Conservation (phyloP, 2,797 vertebrate species). For the Alauda arvensis region DNA sequence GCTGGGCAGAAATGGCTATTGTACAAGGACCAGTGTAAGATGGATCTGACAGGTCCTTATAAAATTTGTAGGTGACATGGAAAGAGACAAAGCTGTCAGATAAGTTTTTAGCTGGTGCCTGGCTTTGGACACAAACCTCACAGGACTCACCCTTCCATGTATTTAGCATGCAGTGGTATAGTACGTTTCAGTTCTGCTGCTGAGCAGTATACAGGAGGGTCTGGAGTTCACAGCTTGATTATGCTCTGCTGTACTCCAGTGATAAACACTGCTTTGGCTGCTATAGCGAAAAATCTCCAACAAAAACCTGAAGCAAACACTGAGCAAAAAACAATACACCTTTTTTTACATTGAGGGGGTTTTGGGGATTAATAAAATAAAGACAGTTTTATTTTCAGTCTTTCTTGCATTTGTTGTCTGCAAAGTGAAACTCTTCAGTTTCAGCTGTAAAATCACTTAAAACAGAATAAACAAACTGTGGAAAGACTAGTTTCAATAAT, state of each 20-base stretch:
- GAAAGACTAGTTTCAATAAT: background rate
- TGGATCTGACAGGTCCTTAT: background rate
- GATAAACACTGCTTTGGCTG: background rate
- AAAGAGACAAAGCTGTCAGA: background rate
- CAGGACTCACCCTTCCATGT: background rate
- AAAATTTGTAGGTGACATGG: background rate
- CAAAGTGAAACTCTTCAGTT: background rate
- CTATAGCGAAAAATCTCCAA: background rate
- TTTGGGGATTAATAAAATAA: background rate
- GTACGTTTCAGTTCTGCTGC: background rate
- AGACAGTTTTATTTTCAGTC: background rate
- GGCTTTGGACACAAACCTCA: background rate
- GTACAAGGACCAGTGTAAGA: background rate
- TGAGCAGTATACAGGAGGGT: background rate
- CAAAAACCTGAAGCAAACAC: background rate
- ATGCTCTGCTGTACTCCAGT: background rate
- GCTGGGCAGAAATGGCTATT: background rate
- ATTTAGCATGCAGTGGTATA: background rate
- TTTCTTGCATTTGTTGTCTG: background rate
- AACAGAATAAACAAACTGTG: background rate
- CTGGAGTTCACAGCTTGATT: background rate
- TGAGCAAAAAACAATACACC: background rate
- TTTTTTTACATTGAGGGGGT: background rate
- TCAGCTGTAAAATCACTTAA: background rate
- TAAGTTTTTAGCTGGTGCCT: background rate